These are phyloP conservation scores for Andrena minutula DNA, from an alignment of 2,888 invertebrate species.

Conservation along the genomic window DNA sequence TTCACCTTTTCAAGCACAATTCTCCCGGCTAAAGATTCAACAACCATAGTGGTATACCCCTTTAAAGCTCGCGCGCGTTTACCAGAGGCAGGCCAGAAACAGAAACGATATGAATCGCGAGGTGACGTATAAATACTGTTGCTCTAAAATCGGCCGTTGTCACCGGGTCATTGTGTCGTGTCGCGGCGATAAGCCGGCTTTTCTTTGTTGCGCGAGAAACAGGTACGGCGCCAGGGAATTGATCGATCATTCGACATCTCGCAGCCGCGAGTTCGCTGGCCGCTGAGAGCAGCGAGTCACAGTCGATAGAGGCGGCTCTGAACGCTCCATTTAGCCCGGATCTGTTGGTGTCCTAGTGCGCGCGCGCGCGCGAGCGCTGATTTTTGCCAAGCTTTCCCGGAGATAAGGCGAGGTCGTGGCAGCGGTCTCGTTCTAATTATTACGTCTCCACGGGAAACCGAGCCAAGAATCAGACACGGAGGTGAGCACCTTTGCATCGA, in stretches of 20 bases:
- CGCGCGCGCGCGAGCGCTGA: constrained; percentile 33
- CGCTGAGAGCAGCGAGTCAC: constrained; percentile 19
- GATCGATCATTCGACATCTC: constrained; percentile 70
- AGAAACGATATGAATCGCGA: constrained; percentile 37
- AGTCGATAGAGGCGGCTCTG: constrained; percentile 30
- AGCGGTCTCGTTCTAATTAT: constrained; percentile 43
- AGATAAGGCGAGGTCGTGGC: constrained; percentile 28
- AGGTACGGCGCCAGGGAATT: constrained; percentile 72
- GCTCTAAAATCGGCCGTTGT: constrained; percentile 63
- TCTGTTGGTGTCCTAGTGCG: constrained; percentile 32
- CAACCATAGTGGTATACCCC: neutral
- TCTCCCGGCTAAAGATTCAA: no score
- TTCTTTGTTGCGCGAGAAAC: constrained; percentile 62
- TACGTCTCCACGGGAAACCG: constrained; percentile 28
- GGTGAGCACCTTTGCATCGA: constrained; percentile 1
- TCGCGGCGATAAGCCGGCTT: constrained; percentile 63
- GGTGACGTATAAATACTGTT: constrained; percentile 41
- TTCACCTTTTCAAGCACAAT: no score
- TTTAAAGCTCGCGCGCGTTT: constrained; percentile 13
- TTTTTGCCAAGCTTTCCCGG: constrained; percentile 36
- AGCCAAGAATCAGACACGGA: neutral
- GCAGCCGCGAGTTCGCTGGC: constrained; percentile 43
- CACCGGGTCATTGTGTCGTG: constrained; percentile 67
- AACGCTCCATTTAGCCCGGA: constrained; percentile 62
- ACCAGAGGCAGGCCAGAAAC: constrained; percentile 26